A percentile compares a stretch with the other conserved stretches of the same genome.
Evolutionary conservation across 2,888 invertebrate species (phyloP).

Genomic region (Schrankia costaestrigalis): DNA sequence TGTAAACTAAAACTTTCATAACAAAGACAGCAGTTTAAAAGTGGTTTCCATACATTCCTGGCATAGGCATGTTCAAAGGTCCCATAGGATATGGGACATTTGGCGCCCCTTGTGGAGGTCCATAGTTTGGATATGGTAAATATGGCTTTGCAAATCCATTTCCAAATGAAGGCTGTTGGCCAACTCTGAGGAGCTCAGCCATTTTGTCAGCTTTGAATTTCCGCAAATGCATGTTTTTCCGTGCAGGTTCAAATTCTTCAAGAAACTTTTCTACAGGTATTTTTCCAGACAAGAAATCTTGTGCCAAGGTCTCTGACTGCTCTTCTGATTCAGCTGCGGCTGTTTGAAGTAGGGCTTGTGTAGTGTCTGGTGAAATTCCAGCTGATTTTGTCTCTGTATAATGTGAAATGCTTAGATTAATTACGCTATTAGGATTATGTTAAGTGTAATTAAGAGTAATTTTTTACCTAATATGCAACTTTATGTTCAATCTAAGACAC

Average conservation of each 20-base stretch:
- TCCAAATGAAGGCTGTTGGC: slow-evolving; percentile 56
- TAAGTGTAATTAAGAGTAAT: too few relatives aligned
- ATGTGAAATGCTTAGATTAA: too few relatives aligned
- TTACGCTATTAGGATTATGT: too few relatives aligned
- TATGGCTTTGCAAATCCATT: slow-evolving; percentile 67
- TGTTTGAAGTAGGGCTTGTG: slow-evolving; percentile 92
- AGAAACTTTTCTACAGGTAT: slow-evolving; percentile 90
- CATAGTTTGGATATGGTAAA: slow-evolving; percentile 67
- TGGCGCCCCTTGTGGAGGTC: slow-evolving; percentile 77
- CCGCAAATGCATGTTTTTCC: slow-evolving; percentile 82
- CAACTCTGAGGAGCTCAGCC: slow-evolving; percentile 83
- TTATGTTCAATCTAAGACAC: too few relatives aligned
- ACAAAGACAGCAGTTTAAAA: slow-evolving; percentile 45
- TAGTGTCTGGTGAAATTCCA: slow-evolving; percentile 90
- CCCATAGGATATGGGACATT: slow-evolving; percentile 86
- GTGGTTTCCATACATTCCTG: slow-evolving; percentile 77
- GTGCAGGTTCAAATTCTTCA: slow-evolving; percentile 88
- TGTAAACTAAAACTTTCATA: slow-evolving; percentile 20
- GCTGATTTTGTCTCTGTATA: slow-evolving; percentile 87
- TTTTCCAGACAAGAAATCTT: slow-evolving; percentile 88
- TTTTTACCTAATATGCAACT: too few relatives aligned
- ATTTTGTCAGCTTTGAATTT: slow-evolving; percentile 97
- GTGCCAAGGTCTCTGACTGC: slow-evolving; percentile 91
- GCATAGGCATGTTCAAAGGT: slow-evolving; percentile 90
- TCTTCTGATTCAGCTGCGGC: slow-evolving; percentile 96